These are phyloP conservation scores for Mythimna vitellina DNA, from an alignment of 2,888 invertebrate genomes.

Conservation along the genomic window DNA sequence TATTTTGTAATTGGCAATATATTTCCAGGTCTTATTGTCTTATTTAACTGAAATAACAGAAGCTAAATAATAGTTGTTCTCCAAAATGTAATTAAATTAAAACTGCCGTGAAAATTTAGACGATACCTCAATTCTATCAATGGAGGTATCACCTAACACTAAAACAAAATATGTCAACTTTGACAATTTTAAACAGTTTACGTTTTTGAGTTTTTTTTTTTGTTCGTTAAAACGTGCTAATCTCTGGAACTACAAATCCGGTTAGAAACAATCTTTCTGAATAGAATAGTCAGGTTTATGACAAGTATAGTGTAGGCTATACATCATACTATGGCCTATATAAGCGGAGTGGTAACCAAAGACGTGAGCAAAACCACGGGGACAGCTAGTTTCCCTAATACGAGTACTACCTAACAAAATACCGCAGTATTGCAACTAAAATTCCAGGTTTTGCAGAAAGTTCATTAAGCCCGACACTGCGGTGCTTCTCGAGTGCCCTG, in stretches of 20 bases:
- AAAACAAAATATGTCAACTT: not conserved
- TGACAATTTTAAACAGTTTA: not conserved
- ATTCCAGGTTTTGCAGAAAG: slow-evolving; percentile 45
- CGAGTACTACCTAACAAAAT: slow-evolving; percentile 18
- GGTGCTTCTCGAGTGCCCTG: slow-evolving; percentile 38
- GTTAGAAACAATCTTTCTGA: too few species aligned
- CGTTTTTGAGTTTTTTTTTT: too few species aligned
- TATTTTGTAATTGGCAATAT: too few species aligned
- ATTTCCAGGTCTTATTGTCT: too few species aligned
- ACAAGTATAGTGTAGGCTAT: too few species aligned
- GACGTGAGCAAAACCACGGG: too few species aligned
- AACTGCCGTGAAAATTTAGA: not conserved
- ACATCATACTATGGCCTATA: too few species aligned
- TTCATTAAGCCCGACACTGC: slow-evolving; percentile 49
- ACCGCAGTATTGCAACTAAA: slow-evolving; percentile 25
- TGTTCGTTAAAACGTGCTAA: too few species aligned
- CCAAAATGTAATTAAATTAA: not conserved
- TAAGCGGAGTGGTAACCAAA: too few species aligned
- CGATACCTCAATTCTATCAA: not conserved
- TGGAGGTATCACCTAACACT: not conserved
- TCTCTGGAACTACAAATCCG: too few species aligned
- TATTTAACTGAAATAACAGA: not conserved
- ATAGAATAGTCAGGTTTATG: too few species aligned
- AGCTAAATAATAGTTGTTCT: not conserved
- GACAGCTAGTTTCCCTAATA: not conserved